These are phyloP conservation scores for Lepidochrysops patricia DNA, from an alignment of 2,888 invertebrate species.

Conservation along the genomic window DNA sequence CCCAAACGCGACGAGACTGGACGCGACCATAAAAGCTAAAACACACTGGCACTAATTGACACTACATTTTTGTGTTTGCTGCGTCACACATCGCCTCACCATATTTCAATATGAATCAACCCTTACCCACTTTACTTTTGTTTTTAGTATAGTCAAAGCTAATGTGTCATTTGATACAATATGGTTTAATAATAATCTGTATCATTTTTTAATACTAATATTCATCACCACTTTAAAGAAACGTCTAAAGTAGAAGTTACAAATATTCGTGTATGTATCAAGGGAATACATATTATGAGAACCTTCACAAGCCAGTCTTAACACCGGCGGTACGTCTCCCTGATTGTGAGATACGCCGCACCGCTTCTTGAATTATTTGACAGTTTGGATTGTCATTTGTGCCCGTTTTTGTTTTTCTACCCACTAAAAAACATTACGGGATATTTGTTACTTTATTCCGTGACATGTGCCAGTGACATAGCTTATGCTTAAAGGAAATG, in stretches of 20 bases:
- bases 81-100: no score
- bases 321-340: conserved; percentile 56
- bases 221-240: not conserved
- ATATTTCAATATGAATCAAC: no score
- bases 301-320: conserved; percentile 29
- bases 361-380: conserved; percentile 67
- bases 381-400: conserved; percentile 60
- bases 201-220: no score
- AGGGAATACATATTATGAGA: conserved; percentile 64
- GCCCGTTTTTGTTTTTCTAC: conserved; percentile 40
- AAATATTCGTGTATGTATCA: conserved; percentile 35
- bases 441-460: conserved; percentile 17
- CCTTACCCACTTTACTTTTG: no score
- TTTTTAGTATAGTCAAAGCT: no score
- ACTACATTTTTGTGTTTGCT: no score
- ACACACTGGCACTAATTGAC: no score
- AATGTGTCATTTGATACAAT: no score
- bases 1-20: no score
- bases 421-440: conserved; percentile 13
- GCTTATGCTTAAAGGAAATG: conserved; percentile 11
- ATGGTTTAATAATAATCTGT: no score
- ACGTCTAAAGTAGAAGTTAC: conserved; percentile 25
- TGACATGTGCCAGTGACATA: conserved; percentile 13
- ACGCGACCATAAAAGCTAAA: no score
- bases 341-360: conserved; percentile 65